Evolutionary conservation across 1,140 invertebrate species (phyloP).

Genomic region (Cherax quadricarinatus): DNA sequence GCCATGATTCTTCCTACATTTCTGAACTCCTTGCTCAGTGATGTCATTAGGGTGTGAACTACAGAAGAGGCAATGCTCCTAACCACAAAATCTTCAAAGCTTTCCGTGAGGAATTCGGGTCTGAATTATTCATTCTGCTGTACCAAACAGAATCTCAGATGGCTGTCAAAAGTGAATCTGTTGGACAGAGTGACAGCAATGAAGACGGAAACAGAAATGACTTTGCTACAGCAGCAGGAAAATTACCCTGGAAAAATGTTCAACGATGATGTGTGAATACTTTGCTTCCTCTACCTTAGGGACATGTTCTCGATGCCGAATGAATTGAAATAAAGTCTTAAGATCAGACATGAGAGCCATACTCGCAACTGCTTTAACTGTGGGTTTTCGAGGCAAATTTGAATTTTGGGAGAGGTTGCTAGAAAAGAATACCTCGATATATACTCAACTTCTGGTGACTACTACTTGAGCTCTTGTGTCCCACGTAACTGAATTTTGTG

Average conservation of each 20-base stretch:
- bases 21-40: too few relatives aligned
- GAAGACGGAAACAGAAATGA: not conserved
- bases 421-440: not conserved
- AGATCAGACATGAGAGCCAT: not conserved
- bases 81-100: too few relatives aligned
- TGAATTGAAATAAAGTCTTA: not conserved
- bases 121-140: too few relatives aligned
- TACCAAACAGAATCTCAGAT: too few relatives aligned
- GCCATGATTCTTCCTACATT: too few relatives aligned
- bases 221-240: not conserved
- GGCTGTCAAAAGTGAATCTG: not conserved
- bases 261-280: constrained; percentile 4
- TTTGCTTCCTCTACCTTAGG: constrained; percentile 8
- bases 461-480: not conserved
- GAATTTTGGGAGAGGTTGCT: not conserved
- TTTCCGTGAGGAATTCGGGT: too few relatives aligned
- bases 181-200: not conserved
- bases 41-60: too few relatives aligned
- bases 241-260: constrained; percentile 16
- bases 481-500: constrained; percentile 16
- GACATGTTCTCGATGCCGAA: constrained; percentile 27
- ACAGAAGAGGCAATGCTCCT: too few relatives aligned
- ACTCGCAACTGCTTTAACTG: not conserved
- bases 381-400: constrained; percentile 6
- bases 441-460: not conserved